Conservation (phyloP, 2,888 invertebrate species). For the Creontiades dilutus region DNA sequence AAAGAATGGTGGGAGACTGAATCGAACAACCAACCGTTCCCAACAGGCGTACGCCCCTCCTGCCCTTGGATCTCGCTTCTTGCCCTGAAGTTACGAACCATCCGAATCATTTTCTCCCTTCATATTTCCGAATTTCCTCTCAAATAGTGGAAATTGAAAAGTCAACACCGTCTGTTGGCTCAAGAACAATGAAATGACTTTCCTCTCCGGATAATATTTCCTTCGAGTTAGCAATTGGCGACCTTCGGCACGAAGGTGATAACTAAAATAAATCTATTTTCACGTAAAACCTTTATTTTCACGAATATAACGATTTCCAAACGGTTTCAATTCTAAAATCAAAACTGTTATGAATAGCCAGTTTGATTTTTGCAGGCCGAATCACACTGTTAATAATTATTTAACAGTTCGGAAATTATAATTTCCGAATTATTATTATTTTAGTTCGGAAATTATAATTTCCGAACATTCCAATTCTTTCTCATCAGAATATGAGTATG, state of each 20-base stretch:
- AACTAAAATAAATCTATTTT: background rate
- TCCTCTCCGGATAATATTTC: background rate
- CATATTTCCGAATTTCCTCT: background rate
- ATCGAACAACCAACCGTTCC: slow-evolving; percentile 14
- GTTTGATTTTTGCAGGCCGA: too few species aligned
- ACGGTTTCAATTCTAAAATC: background rate
- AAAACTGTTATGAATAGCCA: too few species aligned
- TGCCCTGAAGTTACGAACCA: background rate
- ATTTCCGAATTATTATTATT: too few species aligned
- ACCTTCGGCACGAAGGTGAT: background rate
- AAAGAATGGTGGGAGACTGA: background rate
- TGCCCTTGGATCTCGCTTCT: background rate
- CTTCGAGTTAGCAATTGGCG: background rate
- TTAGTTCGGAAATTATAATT: too few species aligned
- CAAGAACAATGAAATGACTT: background rate
- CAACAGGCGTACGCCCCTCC: background rate
- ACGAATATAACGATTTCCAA: slow-evolving; percentile 56
- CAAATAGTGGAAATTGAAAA: slow-evolving; percentile 7
- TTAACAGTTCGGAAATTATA: too few species aligned
- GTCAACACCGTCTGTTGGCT: background rate
- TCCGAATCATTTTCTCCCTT: background rate
- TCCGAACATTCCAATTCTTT: too few species aligned
- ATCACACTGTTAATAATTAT: too few species aligned
- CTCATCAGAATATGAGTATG: too few species aligned
- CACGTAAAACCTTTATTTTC: slow-evolving; percentile 60